Evolutionary conservation across 2,888 invertebrate species (phyloP), one percentile per base, ranked within the genome.

Genomic region (Drosophila peninsularis): DNA sequence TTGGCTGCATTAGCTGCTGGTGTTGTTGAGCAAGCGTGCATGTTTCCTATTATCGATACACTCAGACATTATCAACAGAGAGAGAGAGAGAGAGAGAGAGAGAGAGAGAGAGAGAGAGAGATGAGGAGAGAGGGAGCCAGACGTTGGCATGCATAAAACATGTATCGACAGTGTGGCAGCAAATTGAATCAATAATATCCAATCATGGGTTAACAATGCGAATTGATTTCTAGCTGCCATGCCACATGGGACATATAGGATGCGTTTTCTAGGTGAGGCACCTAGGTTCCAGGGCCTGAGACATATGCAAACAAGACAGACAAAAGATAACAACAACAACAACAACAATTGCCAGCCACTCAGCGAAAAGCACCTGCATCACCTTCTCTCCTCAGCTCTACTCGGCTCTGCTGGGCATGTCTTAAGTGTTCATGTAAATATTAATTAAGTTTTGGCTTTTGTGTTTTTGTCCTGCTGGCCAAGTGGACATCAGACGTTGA

Each of bases 151-250:
- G 89, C 89, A 88, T 86, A 84, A 88, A 86, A 86, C 83, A 88
- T 88, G 83, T 80, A 76, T 82, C 83, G 78, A 72, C 72, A 71
- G 71, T 75, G 79, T 81, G 85, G 88, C 89, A 87, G 83, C 78
- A 89, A 89, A 89, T 90, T 82, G 80, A 85, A 85, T 90, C 90
- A 90, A 90, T 90, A 90, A 90, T 90, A 90, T 90, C 90, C 87
- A 90, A 90, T 90, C 90, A 90, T 83, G 78, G 81, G 79, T 87
- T 89, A 90, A 90, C 90, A 90, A 90, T 90, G 87, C 73, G 87
- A 90, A 90, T 86, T 86, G 86, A 86, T 86, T 86, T 86, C 89
- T 74, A 86, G 75, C 75, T 76, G 64, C 66, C 86, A 80, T 77
- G 86, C 86, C 80, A 77, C 68, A 45, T 49, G 34, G 13, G 61